Evolutionary conservation across 2,888 invertebrate species (phyloP), one percentile per base, ranked within the genome.

Genomic region (Sarcophaga rosellei): DNA sequence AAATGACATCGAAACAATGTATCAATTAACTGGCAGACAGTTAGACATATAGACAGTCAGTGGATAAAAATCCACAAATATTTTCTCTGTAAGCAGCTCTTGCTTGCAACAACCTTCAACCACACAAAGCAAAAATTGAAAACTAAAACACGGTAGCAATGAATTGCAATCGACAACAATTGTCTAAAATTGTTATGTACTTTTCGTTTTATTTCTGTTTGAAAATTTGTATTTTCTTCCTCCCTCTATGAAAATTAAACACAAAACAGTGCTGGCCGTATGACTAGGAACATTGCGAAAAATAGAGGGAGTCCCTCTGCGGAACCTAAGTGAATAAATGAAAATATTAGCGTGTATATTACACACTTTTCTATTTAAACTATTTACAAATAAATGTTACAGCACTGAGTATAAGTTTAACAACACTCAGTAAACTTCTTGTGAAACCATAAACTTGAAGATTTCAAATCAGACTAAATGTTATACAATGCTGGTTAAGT

Each of bases 151-250:
- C 53, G 12, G 21, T 73, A 78, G 70, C 47, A 77, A 80, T 45
- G n/a, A 59, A 81, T 77, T 66, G 61, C 53, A 78, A 83, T 74
- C 20, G 62, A 68, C 63, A 66, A 68, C 65, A 78, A 78, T 78
- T 57, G 53, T 59, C 63, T 73, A 61, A 76, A 84, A 81, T 84
- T 81, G 76, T 81, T 77, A 81, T 81, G 85, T 77, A 77, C 63
- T 69, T 81, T 78, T 81, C 65, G 69, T 65, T 81, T 81, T 57
- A 68, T 68, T 59, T 74, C 47, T 35, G n/a, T 66, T 23, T 25
- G 5, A 62, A 68, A 81, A 74, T 66, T 15, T 47, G n/a, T 15
- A 0, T 53, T 53, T 53, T 53, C 53, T 53, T 53, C 35, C 35
- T 53, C 53, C 15, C 17, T 53, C 1, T 53, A 17, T 53, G 53